Percentiles rank a stretch among this genome's conserved stretches.
phyloP scores from a whole-genome alignment of 2,888 invertebrate genomes.

The Dusona sp. region DNA sequence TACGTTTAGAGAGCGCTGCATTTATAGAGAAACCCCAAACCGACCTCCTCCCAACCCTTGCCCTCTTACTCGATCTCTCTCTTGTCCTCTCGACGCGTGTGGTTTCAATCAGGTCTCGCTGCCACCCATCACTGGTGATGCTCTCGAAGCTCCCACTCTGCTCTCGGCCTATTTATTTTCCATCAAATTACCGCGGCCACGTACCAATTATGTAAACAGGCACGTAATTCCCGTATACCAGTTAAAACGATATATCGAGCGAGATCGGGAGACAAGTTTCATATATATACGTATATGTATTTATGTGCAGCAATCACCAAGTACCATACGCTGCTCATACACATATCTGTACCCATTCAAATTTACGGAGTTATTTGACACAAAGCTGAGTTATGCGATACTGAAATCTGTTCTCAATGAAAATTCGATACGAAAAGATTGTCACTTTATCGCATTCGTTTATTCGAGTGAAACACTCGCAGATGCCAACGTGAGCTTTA shows the following conservation, averaged over 20 bases:
- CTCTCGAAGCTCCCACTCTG: conserved; percentile 20
- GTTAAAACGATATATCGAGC: conserved; percentile 46
- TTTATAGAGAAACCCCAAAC: neutral
- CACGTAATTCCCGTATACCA: conserved; percentile 60
- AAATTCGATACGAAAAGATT: conserved; percentile 1
- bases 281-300: neutral
- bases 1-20: conserved; percentile 14
- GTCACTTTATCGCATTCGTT: neutral
- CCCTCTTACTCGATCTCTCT: neutral
- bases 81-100: conserved; percentile 30
- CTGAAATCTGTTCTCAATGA: conserved; percentile 8
- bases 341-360: conserved; percentile 16
- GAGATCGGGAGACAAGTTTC: conserved; percentile 15
- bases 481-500: neutral
- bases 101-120: conserved; percentile 63
- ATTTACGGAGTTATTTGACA: conserved; percentile 29
- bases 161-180: conserved; percentile 72
- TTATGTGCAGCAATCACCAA: neutral
- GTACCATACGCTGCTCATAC: neutral
- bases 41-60: neutral
- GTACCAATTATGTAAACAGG: conserved; percentile 73
- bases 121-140: conserved; percentile 42
- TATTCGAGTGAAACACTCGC: conserved; percentile 6
- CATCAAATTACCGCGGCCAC: conserved; percentile 70
- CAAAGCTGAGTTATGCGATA: conserved; percentile 17